A percentile compares a stretch with the other conserved stretches of the same genome.
These are phyloP conservation scores for Synanthedon vespiformis DNA, from an alignment of 2,888 invertebrate species.

Conservation along the genomic window DNA sequence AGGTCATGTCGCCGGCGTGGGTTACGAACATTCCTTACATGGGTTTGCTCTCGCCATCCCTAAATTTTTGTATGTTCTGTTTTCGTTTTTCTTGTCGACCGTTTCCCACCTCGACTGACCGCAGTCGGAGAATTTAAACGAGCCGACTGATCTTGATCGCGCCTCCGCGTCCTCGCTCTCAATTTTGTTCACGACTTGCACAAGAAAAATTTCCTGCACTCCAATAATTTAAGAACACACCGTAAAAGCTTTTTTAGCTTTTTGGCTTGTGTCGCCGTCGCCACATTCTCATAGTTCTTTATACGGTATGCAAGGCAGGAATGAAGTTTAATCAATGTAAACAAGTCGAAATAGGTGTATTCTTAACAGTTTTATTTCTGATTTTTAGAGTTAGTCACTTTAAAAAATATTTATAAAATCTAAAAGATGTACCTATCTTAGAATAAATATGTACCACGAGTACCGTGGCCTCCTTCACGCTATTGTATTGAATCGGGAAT, in stretches of 20 bases:
- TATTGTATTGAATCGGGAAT: constrained; percentile 36
- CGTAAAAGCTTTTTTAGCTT: background rate
- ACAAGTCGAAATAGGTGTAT: too few species aligned
- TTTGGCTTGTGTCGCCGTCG: constrained; percentile 12
- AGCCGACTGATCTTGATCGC: constrained; percentile 41
- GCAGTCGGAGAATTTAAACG: constrained; percentile 49
- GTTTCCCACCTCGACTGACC: constrained; percentile 52
- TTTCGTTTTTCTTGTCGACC: constrained; percentile 42
- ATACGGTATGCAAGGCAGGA: background rate
- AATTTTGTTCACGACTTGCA: constrained; percentile 28
- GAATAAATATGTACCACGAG: background rate
- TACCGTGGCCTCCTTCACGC: constrained; percentile 6
- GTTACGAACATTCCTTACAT: constrained; percentile 54
- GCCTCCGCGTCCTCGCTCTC: constrained; percentile 25
- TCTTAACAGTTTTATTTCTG: too few species aligned
- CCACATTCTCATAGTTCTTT: constrained; percentile 11
- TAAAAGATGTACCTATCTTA: too few species aligned
- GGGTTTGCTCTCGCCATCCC: constrained; percentile 42
- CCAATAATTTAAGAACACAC: constrained; percentile 26
- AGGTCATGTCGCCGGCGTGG: constrained; percentile 44
- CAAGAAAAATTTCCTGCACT: constrained; percentile 30
- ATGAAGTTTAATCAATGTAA: too few species aligned
- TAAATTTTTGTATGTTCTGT: constrained; percentile 42
- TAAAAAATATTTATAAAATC: too few species aligned
- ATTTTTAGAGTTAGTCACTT: too few species aligned